Conservation (phyloP, 2,113 vertebrate genomes). For the Arvicanthis niloticus region DNA sequence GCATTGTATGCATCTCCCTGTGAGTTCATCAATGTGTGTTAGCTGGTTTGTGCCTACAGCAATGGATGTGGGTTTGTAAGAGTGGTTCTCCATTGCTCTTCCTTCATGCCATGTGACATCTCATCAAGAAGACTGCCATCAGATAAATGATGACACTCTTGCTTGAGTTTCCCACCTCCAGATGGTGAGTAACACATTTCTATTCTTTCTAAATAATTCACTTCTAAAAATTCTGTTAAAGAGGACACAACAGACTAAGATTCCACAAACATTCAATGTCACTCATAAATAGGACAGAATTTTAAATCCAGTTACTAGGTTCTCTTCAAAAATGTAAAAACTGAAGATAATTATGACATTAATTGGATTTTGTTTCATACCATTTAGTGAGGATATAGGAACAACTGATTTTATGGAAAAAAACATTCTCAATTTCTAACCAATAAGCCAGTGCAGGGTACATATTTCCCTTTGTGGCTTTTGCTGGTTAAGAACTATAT, state of each 20-base stretch:
- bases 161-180: not conserved
- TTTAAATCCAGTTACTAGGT: slow-evolving; percentile 18
- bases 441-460: not conserved
- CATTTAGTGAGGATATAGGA: slow-evolving; percentile 32
- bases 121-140: not conserved
- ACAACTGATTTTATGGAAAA: slow-evolving; percentile 30
- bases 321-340: slow-evolving; percentile 41
- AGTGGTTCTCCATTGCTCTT: not conserved
- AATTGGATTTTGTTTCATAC: not conserved
- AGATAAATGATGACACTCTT: not conserved
- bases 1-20: not conserved
- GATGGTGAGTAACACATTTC: not conserved
- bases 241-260: not conserved
- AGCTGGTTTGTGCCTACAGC: not conserved
- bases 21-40: not conserved
- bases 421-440: not conserved
- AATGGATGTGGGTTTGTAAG: not conserved
- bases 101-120: not conserved
- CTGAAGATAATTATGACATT: slow-evolving; percentile 41
- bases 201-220: not conserved
- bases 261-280: not conserved
- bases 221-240: not conserved
- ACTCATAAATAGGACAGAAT: not conserved
- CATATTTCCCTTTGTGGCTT: not conserved
- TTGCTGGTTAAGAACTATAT: not conserved